Base-by-base conservation (phyloP, 2,888 invertebrate genomes). In the Sepioteuthis lessoniana region DNA sequence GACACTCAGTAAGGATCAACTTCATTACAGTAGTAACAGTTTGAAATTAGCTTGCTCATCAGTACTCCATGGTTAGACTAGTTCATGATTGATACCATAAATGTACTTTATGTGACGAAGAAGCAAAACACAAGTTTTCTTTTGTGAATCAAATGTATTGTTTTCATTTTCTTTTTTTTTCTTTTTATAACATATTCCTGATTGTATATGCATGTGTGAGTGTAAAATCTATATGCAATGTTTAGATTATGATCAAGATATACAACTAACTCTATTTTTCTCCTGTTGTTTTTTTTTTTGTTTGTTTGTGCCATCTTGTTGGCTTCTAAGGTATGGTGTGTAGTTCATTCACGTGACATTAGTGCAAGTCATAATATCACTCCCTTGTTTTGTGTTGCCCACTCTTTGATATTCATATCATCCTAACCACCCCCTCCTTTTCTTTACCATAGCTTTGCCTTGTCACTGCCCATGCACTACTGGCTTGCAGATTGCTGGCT, bases 401-500 rank as follows among this genome's bases (percentile, higher is more conserved):
- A 55, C 55, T 76, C 76, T 76, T 76, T 35, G 55, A 55, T 55
- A 55, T 55, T 55, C 25, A 0, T 25, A 55, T 55, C 25, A 25
- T 25, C 55, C 55, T 21, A 55, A 21, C 76, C n/a, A 5, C 60
- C 25, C 31, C 60, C 21, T 31, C 31, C 28, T 31, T 25, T 60
- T 7, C 60, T 42, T 42, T 42, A 42, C 42, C 42, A 42, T 42
- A 7, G 42, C 42, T 7, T 7, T 42, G 47, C 47, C 31, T 25
- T 60, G 19, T 16, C 76, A n/a, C n/a, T 35, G 35, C 76, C 3
- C 10, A 35, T 76, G n/a, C 76, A 76, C 76, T 76, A 35, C 76
- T 76, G 76, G n/a, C n/a, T 76, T 76, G 76, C 76, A 76, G 35
- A 76, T 76, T 76, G 76, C 76, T 76, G n/a, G 76, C 76, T 76